Evolutionary conservation across 2,888 invertebrate genomes (phyloP), one percentile per base, ranked within the genome.

Genomic region (Cataglyphis altisquamis): DNA sequence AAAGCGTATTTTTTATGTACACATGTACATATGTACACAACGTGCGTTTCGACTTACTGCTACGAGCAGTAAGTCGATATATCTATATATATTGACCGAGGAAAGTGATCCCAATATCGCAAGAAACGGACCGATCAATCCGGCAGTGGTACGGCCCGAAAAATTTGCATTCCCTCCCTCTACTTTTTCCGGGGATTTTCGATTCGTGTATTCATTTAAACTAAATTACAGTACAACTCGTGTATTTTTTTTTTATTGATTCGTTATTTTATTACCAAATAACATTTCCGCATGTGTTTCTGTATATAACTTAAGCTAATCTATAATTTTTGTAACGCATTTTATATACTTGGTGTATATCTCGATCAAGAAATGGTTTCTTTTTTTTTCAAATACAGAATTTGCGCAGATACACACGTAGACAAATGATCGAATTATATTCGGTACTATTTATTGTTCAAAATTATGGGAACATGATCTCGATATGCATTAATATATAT

Each of bases 21-120:
- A 78, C 78, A 78, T 78, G 75, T 75, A 75, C 68, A 55, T 87
- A 78, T 84, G 74, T 83, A 83, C n/a, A 52, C 88, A 87, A 78
- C 63, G 73, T 63, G 86, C 83, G 63, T 81, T 73, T 86, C 70
- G 81, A 74, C 62, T 64, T 78, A 39, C 80, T 64, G 84, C 73
- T 64, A 82, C 77, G 73, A n/a, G 48, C 67, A 36, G 36, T n/a
- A n/a, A n/a, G n/a, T n/a, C n/a, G n/a, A n/a, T 32, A 32, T 32
- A 32, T 32, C 6, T 32, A 32, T 32, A 32, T 32, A 32, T 67
- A 87, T 82, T 78, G 67, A 63, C 62, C 83, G 21, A 78, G 84
- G 72, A 52, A n/a, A 8, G 8, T 52, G 70, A 41, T 57, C 5
- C 15, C 41, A 29, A 45, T 41, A 32, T 21, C 55, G 67, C 18